These are phyloP conservation scores for Teleopsis dalmanni DNA, from an alignment of 1,140 invertebrate species.

Conservation along the genomic window DNA sequence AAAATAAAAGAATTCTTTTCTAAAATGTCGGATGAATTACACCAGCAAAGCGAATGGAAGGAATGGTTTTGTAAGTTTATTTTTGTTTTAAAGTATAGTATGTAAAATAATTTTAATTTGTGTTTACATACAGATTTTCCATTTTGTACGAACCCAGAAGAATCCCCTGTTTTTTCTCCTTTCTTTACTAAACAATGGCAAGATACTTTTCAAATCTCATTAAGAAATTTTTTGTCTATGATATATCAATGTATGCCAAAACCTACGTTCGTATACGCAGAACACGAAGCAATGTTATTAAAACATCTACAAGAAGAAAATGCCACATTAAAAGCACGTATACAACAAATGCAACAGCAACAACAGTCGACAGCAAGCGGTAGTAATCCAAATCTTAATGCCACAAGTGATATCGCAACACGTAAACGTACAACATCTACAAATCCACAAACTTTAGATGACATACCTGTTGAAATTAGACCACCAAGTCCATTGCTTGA, in stretches of 20 bases:
- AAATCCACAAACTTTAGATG: constrained; percentile 47
- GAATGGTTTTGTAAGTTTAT: constrained; percentile 88
- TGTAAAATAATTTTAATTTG: constrained; percentile 3
- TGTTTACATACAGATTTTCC: constrained; percentile 65
- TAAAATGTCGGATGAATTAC: constrained; percentile 78
- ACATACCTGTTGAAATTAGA: constrained; percentile 52
- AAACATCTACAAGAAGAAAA: constrained; percentile 79
- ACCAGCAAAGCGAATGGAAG: constrained; percentile 86
- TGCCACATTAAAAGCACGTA: constrained; percentile 55
- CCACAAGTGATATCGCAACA: constrained; percentile 32
- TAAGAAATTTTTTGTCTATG: constrained; percentile 89
- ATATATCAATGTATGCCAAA: constrained; percentile 80
- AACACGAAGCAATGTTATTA: constrained; percentile 73
- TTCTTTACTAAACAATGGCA: constrained; percentile 93
- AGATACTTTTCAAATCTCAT: constrained; percentile 84
- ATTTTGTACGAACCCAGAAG: constrained; percentile 84
- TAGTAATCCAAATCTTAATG: constrained; percentile 20
- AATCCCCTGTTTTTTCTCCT: constrained; percentile 76
- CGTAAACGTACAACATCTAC: constrained; percentile 50
- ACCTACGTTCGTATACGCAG: constrained; percentile 75
- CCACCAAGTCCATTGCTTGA: constrained; percentile 74
- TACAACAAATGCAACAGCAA: constrained; percentile 37
- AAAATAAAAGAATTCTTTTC: constrained; percentile 85
- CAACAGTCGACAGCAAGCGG: constrained; percentile 20
- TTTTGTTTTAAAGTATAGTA: constrained; percentile 10